Evolutionary conservation across 2,888 invertebrate genomes (phyloP).

Genomic region (Choreutis nemorana): DNA sequence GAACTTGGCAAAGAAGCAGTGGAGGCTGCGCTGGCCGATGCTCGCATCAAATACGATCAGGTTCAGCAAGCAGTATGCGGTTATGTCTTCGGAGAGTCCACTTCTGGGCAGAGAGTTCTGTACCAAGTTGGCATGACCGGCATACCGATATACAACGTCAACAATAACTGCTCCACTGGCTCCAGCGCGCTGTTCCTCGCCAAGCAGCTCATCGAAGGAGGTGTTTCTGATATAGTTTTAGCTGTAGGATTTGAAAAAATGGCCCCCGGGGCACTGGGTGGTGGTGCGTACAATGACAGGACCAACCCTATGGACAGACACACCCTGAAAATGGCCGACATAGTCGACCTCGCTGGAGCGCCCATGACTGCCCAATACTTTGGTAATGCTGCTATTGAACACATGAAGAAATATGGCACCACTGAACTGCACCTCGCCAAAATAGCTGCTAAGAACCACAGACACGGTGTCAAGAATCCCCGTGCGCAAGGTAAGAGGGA

Average conservation of each 20-base stretch:
- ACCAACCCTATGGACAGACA: conserved; percentile 92
- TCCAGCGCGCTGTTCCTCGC: conserved; percentile 90
- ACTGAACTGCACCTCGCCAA: conserved; percentile 94
- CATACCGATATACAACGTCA: conserved; percentile 97
- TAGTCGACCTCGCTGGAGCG: conserved; percentile 79
- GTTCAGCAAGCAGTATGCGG: conserved; percentile 92
- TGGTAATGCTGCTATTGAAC: conserved; percentile 95
- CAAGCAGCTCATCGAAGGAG: conserved; percentile 92
- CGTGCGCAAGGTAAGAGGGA: conserved; percentile 95
- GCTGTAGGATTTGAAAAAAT: conserved; percentile 99
- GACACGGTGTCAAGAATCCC: conserved; percentile 96
- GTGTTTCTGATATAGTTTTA: conserved; percentile 85
- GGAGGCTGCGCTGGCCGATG: conserved; percentile 85
- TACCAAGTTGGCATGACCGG: conserved; percentile 96
- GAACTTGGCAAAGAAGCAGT: conserved; percentile 95
- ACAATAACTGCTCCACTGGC: conserved; percentile 98
- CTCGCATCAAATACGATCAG: conserved; percentile 75
- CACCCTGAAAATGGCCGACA: conserved; percentile 83
- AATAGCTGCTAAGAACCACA: conserved; percentile 97
- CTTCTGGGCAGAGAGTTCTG: conserved; percentile 92
- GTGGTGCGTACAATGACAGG: conserved; percentile 79
- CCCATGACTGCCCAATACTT: conserved; percentile 96
- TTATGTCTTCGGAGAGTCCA: conserved; percentile 96
- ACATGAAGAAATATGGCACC: conserved; percentile 96
- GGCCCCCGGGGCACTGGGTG: conserved; percentile 87